Percentiles rank a stretch among this genome's conserved stretches.
phyloP scores from a whole-genome alignment of 2,888 invertebrate genomes.

The Gandaritis pyraliata region DNA sequence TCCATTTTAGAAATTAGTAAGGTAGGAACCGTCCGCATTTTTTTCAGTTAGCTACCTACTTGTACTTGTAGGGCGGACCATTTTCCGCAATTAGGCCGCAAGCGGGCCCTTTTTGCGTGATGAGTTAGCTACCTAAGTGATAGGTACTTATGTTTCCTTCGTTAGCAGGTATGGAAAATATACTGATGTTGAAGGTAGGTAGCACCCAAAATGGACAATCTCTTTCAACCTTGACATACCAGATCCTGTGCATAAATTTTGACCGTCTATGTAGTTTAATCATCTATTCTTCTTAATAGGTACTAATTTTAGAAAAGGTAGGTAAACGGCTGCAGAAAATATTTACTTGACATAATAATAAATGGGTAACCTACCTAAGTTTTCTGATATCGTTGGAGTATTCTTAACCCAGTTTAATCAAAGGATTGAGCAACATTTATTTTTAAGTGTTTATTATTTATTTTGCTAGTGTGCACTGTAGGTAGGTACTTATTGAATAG shows the following conservation, averaged over 20 bases:
- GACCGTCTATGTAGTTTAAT: slow-evolving; percentile 1
- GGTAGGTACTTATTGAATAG: not conserved
- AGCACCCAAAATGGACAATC: slow-evolving; percentile 30
- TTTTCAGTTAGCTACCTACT: too few species aligned
- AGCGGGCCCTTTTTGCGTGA: too few species aligned
- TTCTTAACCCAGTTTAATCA: not conserved
- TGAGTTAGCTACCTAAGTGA: too few species aligned
- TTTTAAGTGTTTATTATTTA: not conserved
- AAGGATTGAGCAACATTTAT: not conserved
- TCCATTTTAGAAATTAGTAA: too few species aligned
- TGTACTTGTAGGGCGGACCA: too few species aligned
- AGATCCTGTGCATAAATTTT: slow-evolving; percentile 25
- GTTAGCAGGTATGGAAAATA: not conserved
- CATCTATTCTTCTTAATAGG: not conserved
- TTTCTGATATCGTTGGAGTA: not conserved
- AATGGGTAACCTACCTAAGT: too few species aligned
- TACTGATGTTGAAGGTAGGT: not conserved
- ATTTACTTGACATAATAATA: too few species aligned
- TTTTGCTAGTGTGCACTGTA: not conserved
- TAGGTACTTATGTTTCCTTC: too few species aligned
- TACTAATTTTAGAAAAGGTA: too few species aligned
- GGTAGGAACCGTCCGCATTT: too few species aligned
- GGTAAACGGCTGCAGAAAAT: too few species aligned
- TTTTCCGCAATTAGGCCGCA: too few species aligned
- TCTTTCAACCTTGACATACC: slow-evolving; percentile 48